A percentile compares a stretch with the other conserved stretches of the same genome.
These are phyloP conservation scores for Eremophila alpestris DNA, from an alignment of 2,797 vertebrate genomes.

Conservation along the genomic window DNA sequence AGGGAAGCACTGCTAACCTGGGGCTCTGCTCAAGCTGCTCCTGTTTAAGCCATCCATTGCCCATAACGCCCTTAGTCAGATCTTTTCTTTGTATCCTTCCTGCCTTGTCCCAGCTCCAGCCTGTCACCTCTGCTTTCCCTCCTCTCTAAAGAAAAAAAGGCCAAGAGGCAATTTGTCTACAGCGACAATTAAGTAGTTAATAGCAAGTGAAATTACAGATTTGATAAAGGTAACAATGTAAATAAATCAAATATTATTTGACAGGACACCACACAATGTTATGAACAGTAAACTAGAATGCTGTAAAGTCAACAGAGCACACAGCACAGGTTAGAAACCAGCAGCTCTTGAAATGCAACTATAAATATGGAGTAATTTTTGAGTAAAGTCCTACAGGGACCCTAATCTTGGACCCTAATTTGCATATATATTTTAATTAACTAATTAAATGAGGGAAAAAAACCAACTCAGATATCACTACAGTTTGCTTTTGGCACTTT, in stretches of 20 bases:
- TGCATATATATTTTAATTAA: not conserved
- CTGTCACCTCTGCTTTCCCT: not conserved
- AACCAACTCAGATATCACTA: not conserved
- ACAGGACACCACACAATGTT: not conserved
- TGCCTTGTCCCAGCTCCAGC: not conserved
- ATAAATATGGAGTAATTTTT: not conserved
- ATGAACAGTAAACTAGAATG: not conserved
- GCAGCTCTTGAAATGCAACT: not conserved
- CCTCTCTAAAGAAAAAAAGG: not conserved
- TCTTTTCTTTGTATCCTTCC: not conserved
- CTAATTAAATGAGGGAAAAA: not conserved
- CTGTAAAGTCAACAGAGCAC: not conserved
- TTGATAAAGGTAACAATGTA: not conserved
- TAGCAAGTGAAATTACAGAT: not conserved
- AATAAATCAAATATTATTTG: not conserved
- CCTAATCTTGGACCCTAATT: not conserved
- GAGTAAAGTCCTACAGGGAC: not conserved
- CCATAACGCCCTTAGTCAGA: not conserved
- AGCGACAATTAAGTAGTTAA: not conserved
- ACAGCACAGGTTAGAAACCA: not conserved
- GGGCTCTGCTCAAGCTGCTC: not conserved
- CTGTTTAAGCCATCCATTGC: not conserved
- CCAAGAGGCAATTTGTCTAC: not conserved
- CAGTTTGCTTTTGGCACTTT: not conserved
- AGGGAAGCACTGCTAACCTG: not conserved